Percentiles rank a stretch among this genome's conserved stretches.
These are phyloP conservation scores for Alces alces DNA, from an alignment of 2,113 vertebrate species.

Conservation along the genomic window DNA sequence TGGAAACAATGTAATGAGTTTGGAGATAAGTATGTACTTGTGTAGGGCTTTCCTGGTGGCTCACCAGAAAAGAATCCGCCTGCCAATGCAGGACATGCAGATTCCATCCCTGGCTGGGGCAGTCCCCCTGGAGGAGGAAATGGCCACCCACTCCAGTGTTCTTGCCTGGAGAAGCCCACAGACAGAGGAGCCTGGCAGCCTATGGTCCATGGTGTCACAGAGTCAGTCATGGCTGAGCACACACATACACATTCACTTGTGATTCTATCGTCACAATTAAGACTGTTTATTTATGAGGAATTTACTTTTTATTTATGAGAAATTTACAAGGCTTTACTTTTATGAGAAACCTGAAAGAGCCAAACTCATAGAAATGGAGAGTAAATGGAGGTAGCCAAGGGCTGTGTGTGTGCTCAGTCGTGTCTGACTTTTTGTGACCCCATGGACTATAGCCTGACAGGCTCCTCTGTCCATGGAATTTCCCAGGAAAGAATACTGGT, in stretches of 20 bases:
- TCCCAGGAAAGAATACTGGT: not conserved
- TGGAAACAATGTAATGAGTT: not conserved
- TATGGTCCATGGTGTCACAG: not conserved
- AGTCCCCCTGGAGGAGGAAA: not conserved
- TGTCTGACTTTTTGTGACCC: fast-evolving
- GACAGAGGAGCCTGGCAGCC: not conserved
- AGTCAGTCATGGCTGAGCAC: not conserved
- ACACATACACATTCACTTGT: not conserved
- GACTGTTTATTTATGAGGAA: not conserved
- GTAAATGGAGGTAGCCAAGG: not conserved
- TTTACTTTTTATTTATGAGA: not conserved
- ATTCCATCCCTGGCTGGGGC: not conserved
- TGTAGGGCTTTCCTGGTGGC: not conserved
- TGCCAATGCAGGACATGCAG: not conserved
- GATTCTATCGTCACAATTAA: not conserved
- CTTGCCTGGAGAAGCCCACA: not conserved
- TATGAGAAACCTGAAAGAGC: not conserved
- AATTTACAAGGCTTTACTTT: not conserved
- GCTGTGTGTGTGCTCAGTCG: not conserved
- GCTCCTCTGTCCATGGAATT: not conserved
- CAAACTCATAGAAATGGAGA: not conserved
- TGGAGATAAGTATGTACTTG: not conserved
- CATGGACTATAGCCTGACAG: not conserved
- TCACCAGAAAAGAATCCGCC: not conserved
- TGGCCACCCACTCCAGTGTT: not conserved